Evolutionary conservation across 2,113 vertebrate species (phyloP), one percentile per base, ranked within the genome.

Genomic region (Saccopteryx leptura): DNA sequence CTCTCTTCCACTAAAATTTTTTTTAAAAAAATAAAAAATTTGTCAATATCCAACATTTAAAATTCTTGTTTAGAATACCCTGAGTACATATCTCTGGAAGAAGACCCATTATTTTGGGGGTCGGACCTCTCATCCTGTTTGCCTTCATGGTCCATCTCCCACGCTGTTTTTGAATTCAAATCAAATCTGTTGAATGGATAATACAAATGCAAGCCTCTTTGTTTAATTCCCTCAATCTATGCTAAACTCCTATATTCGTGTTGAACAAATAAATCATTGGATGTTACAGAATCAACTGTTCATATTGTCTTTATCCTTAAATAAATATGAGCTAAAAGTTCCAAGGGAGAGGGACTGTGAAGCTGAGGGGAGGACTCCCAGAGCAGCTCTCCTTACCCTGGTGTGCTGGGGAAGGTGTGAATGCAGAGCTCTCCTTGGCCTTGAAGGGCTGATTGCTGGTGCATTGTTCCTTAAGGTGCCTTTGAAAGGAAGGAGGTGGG

Each of bases 201-300:
- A 60, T 79, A 76, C 74, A 94, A 83, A 76, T 33, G 18, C 82
- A 71, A 78, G 31, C 31, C 46, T 75, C 31, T 82, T 60, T 65
- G 33, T 69, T 88, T 78, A 78, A 81, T 85, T 95, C 50, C 68
- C 50, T 82, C 52, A 48, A 1, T 24, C 33, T 89, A 31, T 31
- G 48, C 23, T 74, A n/a, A 84, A 26, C 4, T 54, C 24, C 19
- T 83, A 18, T 79, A 69, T 60, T 90, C 46, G 28, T 50, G 8
- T 50, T 79, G 74, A 94, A 76, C 31, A 66, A 80, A 85, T 75
- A 92, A 93, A 75, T n/a, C 48, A 71, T 58, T 92, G 50, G 56
- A 60, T 88, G 31, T 58, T 90, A 48, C 90, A 46, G 26, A 92
- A 66, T 92, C 56, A 18, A 72, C 48, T 58, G 26, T 75, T 95